These are phyloP conservation scores for Varanus komodoensis DNA, from an alignment of 2,113 vertebrate species.

Conservation along the genomic window DNA sequence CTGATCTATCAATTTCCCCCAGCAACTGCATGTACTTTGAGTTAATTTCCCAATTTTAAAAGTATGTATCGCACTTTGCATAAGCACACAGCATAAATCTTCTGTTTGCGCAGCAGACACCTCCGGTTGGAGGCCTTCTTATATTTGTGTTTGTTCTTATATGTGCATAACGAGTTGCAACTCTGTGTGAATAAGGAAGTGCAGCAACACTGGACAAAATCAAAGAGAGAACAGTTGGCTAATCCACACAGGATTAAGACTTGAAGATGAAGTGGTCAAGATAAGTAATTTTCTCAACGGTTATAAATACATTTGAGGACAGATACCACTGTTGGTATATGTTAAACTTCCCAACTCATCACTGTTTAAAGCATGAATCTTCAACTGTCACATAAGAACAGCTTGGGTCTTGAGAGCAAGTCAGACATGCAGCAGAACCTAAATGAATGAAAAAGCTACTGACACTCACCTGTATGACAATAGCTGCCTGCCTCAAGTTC, in stretches of 20 bases:
- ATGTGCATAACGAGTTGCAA: too few species aligned
- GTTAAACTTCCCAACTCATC: not conserved
- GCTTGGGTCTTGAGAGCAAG: not conserved
- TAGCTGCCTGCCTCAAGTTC: constrained; percentile 81
- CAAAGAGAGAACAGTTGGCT: not conserved
- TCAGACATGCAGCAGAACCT: not conserved
- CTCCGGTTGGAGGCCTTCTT: too few species aligned
- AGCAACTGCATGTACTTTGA: too few species aligned
- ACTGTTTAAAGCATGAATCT: not conserved
- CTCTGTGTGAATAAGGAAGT: too few species aligned
- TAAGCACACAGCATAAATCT: too few species aligned
- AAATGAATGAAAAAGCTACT: not conserved
- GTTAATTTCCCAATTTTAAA: too few species aligned
- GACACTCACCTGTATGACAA: constrained; percentile 87
- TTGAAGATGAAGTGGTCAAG: not conserved
- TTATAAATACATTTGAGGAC: not conserved
- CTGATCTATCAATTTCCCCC: too few species aligned
- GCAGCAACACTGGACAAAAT: not conserved
- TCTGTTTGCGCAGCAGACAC: too few species aligned
- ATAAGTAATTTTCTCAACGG: not conserved
- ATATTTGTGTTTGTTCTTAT: too few species aligned
- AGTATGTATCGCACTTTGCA: too few species aligned
- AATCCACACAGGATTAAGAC: too few species aligned
- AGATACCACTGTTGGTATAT: not conserved
- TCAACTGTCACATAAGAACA: not conserved